These are phyloP conservation scores for Brienomyrus longianalis DNA, from an alignment of 2,113 vertebrate species.

Conservation along the genomic window DNA sequence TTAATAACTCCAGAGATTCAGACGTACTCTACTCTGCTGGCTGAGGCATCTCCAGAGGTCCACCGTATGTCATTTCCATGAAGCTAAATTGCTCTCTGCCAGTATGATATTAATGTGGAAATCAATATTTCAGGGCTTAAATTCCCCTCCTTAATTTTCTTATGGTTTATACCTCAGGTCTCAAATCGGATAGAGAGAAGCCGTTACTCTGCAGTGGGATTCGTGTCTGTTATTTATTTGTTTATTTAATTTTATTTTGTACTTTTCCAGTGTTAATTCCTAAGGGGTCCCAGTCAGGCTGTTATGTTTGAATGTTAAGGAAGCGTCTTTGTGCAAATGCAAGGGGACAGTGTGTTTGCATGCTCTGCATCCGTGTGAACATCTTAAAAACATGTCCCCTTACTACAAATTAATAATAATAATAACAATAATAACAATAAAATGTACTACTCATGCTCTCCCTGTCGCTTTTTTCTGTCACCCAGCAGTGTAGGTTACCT, in stretches of 20 bases:
- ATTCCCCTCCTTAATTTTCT: slow-evolving; percentile 99
- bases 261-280: slow-evolving; percentile 43
- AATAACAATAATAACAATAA: too few relatives aligned
- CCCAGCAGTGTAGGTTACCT: neutral
- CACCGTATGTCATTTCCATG: slow-evolving; percentile 99
- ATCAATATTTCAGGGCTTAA: slow-evolving; percentile 99
- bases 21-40: slow-evolving; percentile 97
- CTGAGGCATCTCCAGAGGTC: slow-evolving; percentile 97
- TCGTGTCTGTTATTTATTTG: neutral
- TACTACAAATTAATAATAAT: neutral
- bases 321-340: neutral
- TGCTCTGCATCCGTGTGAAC: neutral
- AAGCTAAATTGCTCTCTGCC: slow-evolving; percentile 99
- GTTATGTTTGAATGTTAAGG: neutral
- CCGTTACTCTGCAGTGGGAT: slow-evolving; percentile 80
- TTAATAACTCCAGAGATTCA: slow-evolving; percentile 98
- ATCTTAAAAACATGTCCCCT: neutral
- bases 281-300: neutral
- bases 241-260: too few relatives aligned
- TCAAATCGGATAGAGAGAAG: slow-evolving; percentile 99
- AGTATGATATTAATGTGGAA: slow-evolving; percentile 99
- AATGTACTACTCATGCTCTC: neutral
- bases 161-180: slow-evolving; percentile 99
- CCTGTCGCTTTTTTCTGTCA: neutral
- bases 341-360: neutral